Evolutionary conservation across 2,797 vertebrate genomes (phyloP).

Genomic region (Brachyrhaphis roseni): DNA sequence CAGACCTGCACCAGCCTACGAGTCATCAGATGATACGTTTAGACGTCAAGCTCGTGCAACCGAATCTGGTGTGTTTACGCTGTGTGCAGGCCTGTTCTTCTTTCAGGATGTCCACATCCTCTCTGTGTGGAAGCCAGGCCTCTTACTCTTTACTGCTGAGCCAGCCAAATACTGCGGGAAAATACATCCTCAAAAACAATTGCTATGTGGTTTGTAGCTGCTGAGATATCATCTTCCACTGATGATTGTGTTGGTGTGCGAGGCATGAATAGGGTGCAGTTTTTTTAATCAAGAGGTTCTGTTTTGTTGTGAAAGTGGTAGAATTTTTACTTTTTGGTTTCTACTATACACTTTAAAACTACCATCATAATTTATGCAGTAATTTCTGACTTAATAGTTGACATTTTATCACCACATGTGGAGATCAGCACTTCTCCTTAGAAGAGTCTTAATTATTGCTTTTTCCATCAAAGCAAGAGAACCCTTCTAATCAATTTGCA

Average conservation of each 20-base stretch:
- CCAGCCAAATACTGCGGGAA: constrained; percentile 38
- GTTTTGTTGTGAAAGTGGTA: constrained; percentile 3
- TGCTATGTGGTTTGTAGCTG: constrained; percentile 30
- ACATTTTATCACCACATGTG: too few species aligned
- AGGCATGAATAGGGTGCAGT: background rate
- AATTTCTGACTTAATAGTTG: too few species aligned
- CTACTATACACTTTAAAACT: background rate
- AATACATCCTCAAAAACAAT: constrained; percentile 39
- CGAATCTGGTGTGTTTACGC: constrained; percentile 36
- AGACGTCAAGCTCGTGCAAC: constrained; percentile 18
- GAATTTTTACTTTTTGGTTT: background rate
- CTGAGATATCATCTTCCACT: constrained; percentile 33
- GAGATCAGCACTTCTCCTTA: too few species aligned
- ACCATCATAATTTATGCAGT: background rate
- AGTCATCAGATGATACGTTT: constrained; percentile 17
- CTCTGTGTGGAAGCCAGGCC: constrained; percentile 20
- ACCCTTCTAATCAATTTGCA: too few species aligned
- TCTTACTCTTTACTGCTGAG: constrained; percentile 43
- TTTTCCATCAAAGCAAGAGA: too few species aligned
- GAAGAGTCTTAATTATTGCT: too few species aligned
- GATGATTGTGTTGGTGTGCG: constrained; percentile 11
- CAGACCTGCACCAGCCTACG: background rate
- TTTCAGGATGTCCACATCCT: constrained; percentile 34
- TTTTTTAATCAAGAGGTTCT: background rate
- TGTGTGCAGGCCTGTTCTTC: constrained; percentile 12